Conservation (phyloP, 1,140 invertebrate genomes). For the silkworm (Bombyx mori) region DNA sequence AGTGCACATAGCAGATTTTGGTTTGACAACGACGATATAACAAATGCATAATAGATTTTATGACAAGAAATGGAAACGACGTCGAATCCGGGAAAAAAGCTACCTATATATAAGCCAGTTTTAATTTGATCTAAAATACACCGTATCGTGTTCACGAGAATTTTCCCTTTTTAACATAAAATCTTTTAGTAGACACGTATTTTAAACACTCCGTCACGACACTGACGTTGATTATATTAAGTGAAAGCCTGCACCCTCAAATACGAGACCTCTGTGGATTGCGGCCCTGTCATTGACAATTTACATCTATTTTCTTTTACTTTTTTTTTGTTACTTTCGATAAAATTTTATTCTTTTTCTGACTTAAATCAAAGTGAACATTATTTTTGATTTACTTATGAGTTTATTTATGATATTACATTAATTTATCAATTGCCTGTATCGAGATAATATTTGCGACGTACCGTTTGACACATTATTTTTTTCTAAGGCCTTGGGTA, state of each 20-base stretch:
- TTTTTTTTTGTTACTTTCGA: not conserved
- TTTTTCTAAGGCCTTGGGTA: too few relatives aligned
- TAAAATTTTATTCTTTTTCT: not conserved
- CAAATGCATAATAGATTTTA: too few relatives aligned
- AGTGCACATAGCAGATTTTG: too few relatives aligned
- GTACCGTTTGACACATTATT: too few relatives aligned
- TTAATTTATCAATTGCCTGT: not conserved
- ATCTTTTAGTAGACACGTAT: not conserved
- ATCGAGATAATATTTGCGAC: too few relatives aligned
- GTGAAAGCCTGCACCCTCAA: conserved; percentile 1
- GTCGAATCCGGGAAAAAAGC: too few relatives aligned
- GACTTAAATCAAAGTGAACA: not conserved
- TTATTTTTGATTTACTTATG: not conserved
- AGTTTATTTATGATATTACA: not conserved
- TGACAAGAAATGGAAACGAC: too few relatives aligned
- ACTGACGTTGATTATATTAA: conserved; percentile 4
- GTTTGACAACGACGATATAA: too few relatives aligned
- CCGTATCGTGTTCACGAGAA: not conserved
- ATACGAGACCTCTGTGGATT: not conserved
- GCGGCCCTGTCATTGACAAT: not conserved
- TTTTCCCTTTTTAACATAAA: too few relatives aligned
- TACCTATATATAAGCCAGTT: too few relatives aligned
- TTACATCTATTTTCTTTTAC: not conserved
- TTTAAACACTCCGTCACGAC: conserved; percentile 4
- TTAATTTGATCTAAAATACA: too few relatives aligned